A percentile compares a stretch with the other conserved stretches of the same genome.
Conservation (phyloP, 2,113 vertebrate genomes). For the Acinonyx jubatus region DNA sequence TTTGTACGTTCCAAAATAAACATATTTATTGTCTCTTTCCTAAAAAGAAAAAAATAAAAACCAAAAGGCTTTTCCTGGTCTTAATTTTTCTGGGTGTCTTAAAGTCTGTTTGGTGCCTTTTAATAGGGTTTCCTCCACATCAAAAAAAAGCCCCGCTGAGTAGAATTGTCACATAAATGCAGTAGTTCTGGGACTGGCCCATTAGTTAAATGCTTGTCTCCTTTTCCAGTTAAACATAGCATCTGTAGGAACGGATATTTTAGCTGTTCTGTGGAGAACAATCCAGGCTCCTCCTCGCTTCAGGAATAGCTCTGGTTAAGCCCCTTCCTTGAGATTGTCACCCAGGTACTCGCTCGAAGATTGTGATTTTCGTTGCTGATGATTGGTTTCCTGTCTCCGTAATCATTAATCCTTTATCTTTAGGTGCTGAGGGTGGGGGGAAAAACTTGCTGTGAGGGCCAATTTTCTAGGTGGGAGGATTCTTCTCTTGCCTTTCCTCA, state of each 20-base stretch:
- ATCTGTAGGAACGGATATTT: not conserved
- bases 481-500: constrained; percentile 31
- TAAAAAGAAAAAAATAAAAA: not conserved
- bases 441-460: not conserved
- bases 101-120: not conserved
- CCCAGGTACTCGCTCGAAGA: not conserved
- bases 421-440: not conserved
- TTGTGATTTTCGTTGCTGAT: not conserved
- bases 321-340: not conserved
- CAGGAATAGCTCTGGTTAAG: not conserved
- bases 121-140: not conserved
- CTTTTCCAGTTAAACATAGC: not conserved
- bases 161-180: not conserved
- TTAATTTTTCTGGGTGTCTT: not conserved
- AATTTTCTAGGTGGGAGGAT: not conserved
- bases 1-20: constrained; percentile 2
- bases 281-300: not conserved
- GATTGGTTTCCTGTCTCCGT: not conserved
- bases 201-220: not conserved
- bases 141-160: not conserved
- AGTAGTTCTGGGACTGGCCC: not conserved
- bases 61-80: not conserved
- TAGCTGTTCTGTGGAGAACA: not conserved
- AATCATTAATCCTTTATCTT: not conserved
- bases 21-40: not conserved